phyloP scores from a whole-genome alignment of 2,113 vertebrate species.

The Stigmatopora nigra region DNA sequence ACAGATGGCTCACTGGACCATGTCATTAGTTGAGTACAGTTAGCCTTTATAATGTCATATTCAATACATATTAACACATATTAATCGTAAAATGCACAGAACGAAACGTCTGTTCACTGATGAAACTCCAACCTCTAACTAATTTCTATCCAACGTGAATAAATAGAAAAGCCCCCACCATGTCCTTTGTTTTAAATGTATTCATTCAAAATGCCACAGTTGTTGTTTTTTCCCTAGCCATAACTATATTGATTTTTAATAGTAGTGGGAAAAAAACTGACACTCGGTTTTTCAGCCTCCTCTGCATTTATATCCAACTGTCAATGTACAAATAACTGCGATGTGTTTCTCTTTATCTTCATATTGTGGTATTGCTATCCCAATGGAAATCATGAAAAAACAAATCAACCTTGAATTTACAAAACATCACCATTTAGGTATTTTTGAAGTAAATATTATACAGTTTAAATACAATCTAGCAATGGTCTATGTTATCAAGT shows the following conservation, averaged over 20 bases:
- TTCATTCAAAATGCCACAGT: background rate
- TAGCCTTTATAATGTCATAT: slow-evolving; percentile 50
- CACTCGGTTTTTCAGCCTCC: background rate
- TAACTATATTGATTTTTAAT: background rate
- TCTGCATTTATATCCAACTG: background rate
- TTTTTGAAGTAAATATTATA: too few relatives aligned
- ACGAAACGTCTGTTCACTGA: slow-evolving; percentile 27
- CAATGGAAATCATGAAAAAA: too few relatives aligned
- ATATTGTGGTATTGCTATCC: background rate
- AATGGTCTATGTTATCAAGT: background rate
- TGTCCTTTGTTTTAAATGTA: slow-evolving; percentile 14
- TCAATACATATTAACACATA: slow-evolving; percentile 38
- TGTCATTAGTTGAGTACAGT: slow-evolving; percentile 60
- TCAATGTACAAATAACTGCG: background rate
- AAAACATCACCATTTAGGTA: too few relatives aligned
- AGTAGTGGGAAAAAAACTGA: background rate
- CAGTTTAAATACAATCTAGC: background rate
- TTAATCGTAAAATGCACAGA: slow-evolving; percentile 28
- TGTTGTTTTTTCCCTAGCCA: background rate
- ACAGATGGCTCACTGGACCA: slow-evolving; percentile 62
- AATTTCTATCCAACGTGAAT: slow-evolving; percentile 19
- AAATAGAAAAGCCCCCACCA: slow-evolving; percentile 8
- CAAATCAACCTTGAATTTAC: too few relatives aligned
- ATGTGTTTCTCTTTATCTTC: background rate
- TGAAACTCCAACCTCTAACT: slow-evolving; percentile 15